phyloP scores from a whole-genome alignment of 2,797 vertebrate genomes.

The Acomys russatus region DNA sequence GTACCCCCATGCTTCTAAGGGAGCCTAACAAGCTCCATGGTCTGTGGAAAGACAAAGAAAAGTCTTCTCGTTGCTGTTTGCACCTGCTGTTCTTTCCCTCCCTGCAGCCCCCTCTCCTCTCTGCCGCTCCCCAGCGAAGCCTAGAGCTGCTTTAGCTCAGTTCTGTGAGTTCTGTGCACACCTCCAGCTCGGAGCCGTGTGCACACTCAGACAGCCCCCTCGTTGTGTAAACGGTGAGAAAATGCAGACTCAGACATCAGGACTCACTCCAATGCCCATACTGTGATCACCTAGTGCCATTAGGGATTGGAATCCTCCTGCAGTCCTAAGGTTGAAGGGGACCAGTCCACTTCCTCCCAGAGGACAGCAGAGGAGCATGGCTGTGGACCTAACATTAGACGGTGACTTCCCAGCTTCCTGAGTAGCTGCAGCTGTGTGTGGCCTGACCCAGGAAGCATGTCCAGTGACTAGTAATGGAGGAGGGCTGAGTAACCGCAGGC shows the following conservation, averaged over 20 bases:
- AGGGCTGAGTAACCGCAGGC: neutral
- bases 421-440: neutral
- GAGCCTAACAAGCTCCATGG: neutral
- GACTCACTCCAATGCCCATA: neutral
- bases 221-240: neutral
- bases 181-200: neutral
- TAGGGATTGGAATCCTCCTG: neutral
- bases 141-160: neutral
- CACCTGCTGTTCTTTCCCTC: neutral
- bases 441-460: neutral
- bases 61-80: neutral
- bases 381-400: neutral
- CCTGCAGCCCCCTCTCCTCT: fast-evolving
- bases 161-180: neutral
- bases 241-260: neutral
- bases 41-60: neutral
- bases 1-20: neutral
- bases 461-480: neutral
- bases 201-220: fast-evolving
- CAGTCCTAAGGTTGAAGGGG: neutral
- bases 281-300: neutral
- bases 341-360: neutral
- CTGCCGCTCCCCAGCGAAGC: neutral
- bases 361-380: neutral
- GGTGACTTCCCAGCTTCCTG: neutral